phyloP scores from a whole-genome alignment of 92 coral and sea anemone genomes.

The Isaurus tuberculatus region DNA sequence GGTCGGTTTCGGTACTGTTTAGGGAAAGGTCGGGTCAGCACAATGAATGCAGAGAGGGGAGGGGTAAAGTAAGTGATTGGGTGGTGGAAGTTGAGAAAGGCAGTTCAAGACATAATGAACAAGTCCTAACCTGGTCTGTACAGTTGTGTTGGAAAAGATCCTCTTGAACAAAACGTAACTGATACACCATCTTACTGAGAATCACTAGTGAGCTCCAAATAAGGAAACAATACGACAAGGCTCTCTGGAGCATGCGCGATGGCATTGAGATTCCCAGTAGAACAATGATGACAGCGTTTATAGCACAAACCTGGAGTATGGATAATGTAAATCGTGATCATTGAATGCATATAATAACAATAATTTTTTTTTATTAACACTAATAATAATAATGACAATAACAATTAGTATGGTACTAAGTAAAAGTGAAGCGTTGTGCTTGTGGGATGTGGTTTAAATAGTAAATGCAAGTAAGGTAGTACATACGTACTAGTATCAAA shows the following conservation, averaged over 20 bases:
- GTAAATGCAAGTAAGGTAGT: too few species aligned
- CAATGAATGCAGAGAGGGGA: too few species aligned
- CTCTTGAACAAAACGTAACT: slow-evolving; percentile 94
- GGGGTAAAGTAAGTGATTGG: too few species aligned
- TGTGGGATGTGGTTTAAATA: too few species aligned
- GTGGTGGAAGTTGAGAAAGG: too few species aligned
- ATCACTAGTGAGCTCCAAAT: slow-evolving; percentile 98
- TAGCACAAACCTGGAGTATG: slow-evolving; percentile 84
- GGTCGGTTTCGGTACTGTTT: too few species aligned
- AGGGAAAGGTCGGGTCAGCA: too few species aligned
- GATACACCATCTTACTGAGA: slow-evolving; percentile 95
- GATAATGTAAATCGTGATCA: not conserved
- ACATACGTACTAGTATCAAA: too few species aligned
- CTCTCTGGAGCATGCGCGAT: slow-evolving; percentile 90
- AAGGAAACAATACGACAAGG: slow-evolving; percentile 91
- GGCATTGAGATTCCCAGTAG: slow-evolving; percentile 97
- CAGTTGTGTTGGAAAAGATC: slow-evolving; percentile 98
- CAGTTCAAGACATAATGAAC: too few species aligned
- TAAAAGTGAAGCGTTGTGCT: too few species aligned
- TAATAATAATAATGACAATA: not conserved
- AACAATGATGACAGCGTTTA: slow-evolving; percentile 90
- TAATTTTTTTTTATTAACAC: not conserved
- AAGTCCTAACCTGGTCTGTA: slow-evolving; percentile 81
- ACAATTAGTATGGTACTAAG: too few species aligned
- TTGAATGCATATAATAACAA: not conserved